Base-by-base conservation (phyloP, 2,113 vertebrate species). In the Nothocercus nigrocapillus region DNA sequence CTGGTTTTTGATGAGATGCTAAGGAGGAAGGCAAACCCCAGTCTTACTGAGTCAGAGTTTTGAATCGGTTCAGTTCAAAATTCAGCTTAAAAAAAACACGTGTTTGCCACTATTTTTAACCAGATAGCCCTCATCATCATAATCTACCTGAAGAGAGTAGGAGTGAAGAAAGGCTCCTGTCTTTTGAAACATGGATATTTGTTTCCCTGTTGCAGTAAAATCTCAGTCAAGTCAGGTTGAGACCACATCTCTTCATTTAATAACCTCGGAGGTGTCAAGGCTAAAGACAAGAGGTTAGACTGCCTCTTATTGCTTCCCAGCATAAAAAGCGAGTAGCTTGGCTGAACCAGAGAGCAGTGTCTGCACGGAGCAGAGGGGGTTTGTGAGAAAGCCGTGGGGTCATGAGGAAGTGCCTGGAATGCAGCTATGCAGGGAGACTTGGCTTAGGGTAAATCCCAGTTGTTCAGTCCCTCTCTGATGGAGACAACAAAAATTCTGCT, bases 381-480 rank as follows among this genome's bases (percentile, higher is more conserved):
- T 76, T 72, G 1, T 9, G 73, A 62, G 38, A 36, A 84, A 66
- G 13, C 0, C 36, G 8, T 8, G 36, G 1, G 12, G 9, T 73
- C 28, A 49, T 18, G 25, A 0, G 0, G 62, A 85, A 63, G 21
- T 36, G 8, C 16, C 28, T 85, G 40, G 32, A 77, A 27, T 63
- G 11, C 21, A 38, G 58, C 49, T 68, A 40, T 69, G 74, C 40
- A 54, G 12, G 58, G 67, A 62, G 32, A 68, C 53, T 81, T 90
- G 47, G 47, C 1, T 73, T 79, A 53, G 24, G 32, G 85, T 95
- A 82, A 73, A 85, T 91, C 89, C 36, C 45, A 73, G 21, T 34
- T 92, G 69, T 56, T 28, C 42, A 79, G 56, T 21, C 32, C 24
- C 4, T 20, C 34, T 86, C 13, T 77, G 9, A 36, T 53, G 38